A percentile compares a stretch with the other conserved stretches of the same genome.
These are phyloP conservation scores for Lucinisca nassula DNA, from an alignment of 2,888 invertebrate species.

Conservation along the genomic window DNA sequence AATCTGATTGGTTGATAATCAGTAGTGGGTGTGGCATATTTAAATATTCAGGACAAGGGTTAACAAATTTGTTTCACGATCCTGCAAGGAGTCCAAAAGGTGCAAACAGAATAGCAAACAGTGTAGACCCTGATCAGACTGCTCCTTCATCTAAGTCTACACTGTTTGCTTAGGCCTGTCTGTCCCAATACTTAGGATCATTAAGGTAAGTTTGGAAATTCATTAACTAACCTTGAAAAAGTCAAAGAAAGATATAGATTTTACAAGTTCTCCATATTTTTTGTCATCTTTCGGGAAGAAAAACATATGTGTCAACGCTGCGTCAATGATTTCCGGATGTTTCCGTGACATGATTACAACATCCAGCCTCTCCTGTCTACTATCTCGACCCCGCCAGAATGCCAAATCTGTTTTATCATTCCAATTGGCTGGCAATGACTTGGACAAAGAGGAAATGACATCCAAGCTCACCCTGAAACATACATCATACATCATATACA, in stretches of 20 bases:
- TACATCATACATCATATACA: no score
- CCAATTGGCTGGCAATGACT: conserved; percentile 91
- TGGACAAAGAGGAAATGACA: conserved; percentile 96
- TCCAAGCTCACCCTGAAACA: conserved; percentile 94
- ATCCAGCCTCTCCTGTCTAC: conserved; percentile 94
- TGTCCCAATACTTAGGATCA: no score
- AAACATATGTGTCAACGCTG: conserved; percentile 98
- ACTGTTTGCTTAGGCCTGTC: no score
- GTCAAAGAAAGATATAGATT: conserved; percentile 96
- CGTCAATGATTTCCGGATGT: conserved; percentile 95
- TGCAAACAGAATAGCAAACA: no score
- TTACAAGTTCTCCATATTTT: conserved; percentile 95
- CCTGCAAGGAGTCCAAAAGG: no score
- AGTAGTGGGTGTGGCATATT: no score
- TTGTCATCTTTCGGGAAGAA: conserved; percentile 96
- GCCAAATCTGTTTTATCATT: conserved; percentile 92
- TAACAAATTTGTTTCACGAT: no score
- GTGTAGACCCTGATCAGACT: no score
- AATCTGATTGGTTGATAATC: no score
- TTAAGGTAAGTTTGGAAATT: no score
- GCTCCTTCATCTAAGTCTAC: no score
- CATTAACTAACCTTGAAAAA: conserved; percentile 94
- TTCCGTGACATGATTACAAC: conserved; percentile 93
- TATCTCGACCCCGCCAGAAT: conserved; percentile 98
- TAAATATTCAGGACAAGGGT: no score